A percentile compares a stretch with the other conserved stretches of the same genome.
Conservation (phyloP, 2,888 invertebrate genomes). For the Isoperla grammatica region DNA sequence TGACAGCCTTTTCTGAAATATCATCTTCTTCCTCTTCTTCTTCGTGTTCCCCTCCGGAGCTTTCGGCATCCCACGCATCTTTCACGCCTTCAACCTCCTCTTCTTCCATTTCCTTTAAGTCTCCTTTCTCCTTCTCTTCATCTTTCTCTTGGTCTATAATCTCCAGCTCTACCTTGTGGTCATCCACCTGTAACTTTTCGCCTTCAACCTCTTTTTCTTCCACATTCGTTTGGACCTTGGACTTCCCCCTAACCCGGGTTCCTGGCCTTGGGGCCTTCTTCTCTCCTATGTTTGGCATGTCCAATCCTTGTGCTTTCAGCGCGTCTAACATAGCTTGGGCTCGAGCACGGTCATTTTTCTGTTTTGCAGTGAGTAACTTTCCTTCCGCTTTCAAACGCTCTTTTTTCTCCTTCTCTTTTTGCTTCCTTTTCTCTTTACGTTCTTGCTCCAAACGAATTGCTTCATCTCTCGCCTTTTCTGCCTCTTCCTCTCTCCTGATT, state of each 20-base stretch:
- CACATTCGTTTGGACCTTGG: constrained; percentile 28
- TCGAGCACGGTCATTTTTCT: constrained; percentile 83
- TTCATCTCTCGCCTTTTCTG: constrained; percentile 66
- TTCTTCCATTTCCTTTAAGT: constrained; percentile 29
- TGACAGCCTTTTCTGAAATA: constrained; percentile 23
- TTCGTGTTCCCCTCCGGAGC: constrained; percentile 36
- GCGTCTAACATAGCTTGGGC: constrained; percentile 86
- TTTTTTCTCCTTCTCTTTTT: constrained; percentile 87
- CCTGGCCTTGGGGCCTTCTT: constrained; percentile 54
- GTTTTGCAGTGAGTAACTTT: constrained; percentile 86
- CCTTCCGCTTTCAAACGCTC: constrained; percentile 95
- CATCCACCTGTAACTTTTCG: constrained; percentile 44
- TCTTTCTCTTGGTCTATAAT: constrained; percentile 44
- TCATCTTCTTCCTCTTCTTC: constrained; percentile 37
- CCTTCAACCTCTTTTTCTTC: constrained; percentile 19
- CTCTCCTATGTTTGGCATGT: constrained; percentile 67
- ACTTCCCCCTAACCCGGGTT: constrained; percentile 56
- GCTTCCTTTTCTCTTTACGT: constrained; percentile 79
- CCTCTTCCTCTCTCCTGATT: constrained; percentile 65
- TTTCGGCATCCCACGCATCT: constrained; percentile 39
- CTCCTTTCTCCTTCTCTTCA: constrained; percentile 28
- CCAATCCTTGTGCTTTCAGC: constrained; percentile 81
- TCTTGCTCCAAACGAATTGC: constrained; percentile 69
- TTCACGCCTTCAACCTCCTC: constrained; percentile 41
- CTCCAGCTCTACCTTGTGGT: constrained; percentile 44